A percentile compares a stretch with the other conserved stretches of the same genome.
These are phyloP conservation scores for Holacanthus passer DNA, from an alignment of 2,113 vertebrate species.

Conservation along the genomic window DNA sequence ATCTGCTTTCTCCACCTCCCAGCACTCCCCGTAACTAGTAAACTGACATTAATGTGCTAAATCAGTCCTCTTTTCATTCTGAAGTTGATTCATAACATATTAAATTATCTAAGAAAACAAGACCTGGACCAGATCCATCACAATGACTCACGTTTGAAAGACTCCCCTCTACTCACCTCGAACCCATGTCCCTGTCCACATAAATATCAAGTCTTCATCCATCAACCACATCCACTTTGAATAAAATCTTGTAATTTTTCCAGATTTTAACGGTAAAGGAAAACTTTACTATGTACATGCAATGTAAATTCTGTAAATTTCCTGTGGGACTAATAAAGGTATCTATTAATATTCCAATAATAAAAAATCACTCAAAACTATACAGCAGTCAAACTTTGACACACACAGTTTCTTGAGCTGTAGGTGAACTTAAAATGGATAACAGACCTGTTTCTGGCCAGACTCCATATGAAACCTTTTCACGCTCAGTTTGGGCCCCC, in stretches of 20 bases:
- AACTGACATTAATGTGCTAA: neutral
- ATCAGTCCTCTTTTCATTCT: neutral
- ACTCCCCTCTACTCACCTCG: neutral
- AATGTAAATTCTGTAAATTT: no score
- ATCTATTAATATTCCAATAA: neutral
- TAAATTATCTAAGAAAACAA: neutral
- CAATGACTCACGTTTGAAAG: no score
- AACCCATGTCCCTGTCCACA: neutral
- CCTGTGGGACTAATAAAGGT: no score
- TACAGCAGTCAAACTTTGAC: neutral
- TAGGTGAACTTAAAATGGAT: neutral
- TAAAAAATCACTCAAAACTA: neutral
- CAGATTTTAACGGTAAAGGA: neutral
- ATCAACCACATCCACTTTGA: neutral
- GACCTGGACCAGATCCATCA: neutral
- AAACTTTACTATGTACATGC: no score
- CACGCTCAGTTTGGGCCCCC: no score
- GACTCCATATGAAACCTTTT: neutral
- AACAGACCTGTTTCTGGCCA: constrained; percentile 36
- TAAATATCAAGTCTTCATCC: neutral
- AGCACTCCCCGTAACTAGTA: neutral
- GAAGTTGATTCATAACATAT: neutral
- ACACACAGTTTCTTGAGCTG: neutral
- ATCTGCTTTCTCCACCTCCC: neutral
- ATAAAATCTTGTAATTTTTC: neutral